Evolutionary conservation across 2,113 vertebrate genomes (phyloP), one percentile per base, ranked within the genome.

Genomic region (Datnioides undecimradiatus): DNA sequence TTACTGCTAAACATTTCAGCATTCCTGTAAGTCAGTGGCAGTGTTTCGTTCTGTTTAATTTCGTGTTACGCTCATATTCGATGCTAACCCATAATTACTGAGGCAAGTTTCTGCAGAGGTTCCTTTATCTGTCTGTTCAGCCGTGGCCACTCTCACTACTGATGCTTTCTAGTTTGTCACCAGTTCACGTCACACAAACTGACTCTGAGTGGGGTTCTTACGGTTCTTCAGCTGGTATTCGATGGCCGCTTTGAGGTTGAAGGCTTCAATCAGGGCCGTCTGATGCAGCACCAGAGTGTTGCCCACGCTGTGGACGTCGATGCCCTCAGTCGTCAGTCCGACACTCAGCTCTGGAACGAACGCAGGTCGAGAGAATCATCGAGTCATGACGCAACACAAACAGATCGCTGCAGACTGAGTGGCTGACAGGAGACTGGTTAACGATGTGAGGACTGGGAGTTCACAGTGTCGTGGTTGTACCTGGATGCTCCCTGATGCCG

Each of bases 171-270:
- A n/a, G n/a, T n/a, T n/a, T n/a, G n/a, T n/a, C n/a, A n/a, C n/a
- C n/a, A n/a, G n/a, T n/a, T n/a, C n/a, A n/a, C n/a, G n/a, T n/a
- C n/a, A n/a, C n/a, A n/a, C n/a, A n/a, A n/a, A n/a, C n/a, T 45
- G 21, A 41, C 40, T 19, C 16, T 29, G 36, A 31, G 11, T 27
- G 69, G 55, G 67, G 7, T 13, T 52, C 84, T 95, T 90, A 94
- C 96, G 17, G 88, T 98, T 98, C 83, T 85, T 95, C 73, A 98
- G 91, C 80, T 98, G 97, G 89, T 96, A 99, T 80, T 99, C 96
- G 4, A 99, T 97, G 82, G 97, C 98, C 0, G 97, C 97, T 88
- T 98, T 99, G 43, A 99, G 96, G 93, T 99, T 99, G 90, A 99
- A 99, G 70, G 96, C 97, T 91, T 99, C 98, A 54, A 99, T 96